Conservation (phyloP, 1,140 invertebrate genomes). For the Physella acuta region DNA sequence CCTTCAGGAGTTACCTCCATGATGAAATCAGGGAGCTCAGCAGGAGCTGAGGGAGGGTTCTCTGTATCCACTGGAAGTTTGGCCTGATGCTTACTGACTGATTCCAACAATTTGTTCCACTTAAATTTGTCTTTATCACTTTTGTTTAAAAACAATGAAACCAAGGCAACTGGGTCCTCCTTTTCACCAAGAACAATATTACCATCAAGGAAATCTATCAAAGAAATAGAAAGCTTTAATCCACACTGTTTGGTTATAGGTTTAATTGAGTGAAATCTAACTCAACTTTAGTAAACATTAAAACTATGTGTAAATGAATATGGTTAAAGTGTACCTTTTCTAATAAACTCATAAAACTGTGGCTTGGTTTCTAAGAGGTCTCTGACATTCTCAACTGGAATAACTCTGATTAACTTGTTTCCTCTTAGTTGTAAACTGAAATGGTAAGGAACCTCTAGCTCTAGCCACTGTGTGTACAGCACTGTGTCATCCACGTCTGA, state of each 20-base stretch:
- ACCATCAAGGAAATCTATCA: constrained; percentile 19
- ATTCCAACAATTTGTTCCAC: constrained; percentile 21
- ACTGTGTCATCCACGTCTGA: constrained; percentile 7
- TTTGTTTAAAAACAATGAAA: constrained; percentile 12
- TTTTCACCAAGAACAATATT: constrained; percentile 1
- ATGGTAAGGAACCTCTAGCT: neutral
- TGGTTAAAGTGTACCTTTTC: too few relatives aligned
- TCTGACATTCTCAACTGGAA: constrained; percentile 6
- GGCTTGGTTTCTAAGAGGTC: constrained; percentile 2
- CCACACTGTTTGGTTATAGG: too few relatives aligned
- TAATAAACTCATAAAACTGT: constrained; percentile 10
- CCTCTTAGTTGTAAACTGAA: neutral
- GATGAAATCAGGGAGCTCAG: constrained; percentile 12
- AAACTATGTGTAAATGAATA: too few relatives aligned
- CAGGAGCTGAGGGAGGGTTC: neutral
- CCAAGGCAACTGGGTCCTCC: constrained; percentile 2
- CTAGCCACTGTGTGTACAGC: constrained; percentile 4
- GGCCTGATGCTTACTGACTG: constrained; percentile 10
- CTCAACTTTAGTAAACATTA: too few relatives aligned
- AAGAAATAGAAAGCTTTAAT: too few relatives aligned
- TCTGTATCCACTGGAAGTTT: neutral
- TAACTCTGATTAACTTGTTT: constrained; percentile 7
- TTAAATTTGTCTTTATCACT: constrained; percentile 13
- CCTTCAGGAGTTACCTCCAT: constrained; percentile 13
- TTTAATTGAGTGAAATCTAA: too few relatives aligned